Evolutionary conservation across 2,113 vertebrate genomes (phyloP).

Genomic region (Pantherophis guttatus): DNA sequence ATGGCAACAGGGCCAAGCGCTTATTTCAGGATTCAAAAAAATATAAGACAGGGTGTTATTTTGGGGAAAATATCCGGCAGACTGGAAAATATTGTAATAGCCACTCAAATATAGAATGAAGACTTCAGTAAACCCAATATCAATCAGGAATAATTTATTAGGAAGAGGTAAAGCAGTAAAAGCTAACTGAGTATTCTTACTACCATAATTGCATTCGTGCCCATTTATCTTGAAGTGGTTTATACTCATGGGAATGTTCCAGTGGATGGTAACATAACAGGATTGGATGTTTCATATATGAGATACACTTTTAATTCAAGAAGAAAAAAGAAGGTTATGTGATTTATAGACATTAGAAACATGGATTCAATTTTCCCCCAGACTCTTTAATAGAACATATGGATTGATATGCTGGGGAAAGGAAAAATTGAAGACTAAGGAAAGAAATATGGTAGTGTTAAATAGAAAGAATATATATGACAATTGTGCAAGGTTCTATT

Average conservation of each 20-base stretch:
- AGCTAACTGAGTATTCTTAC: not conserved
- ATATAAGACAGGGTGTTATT: no score
- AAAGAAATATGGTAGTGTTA: not conserved
- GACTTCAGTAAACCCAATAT: not conserved
- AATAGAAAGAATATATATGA: not conserved
- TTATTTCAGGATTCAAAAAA: no score
- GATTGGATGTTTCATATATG: not conserved
- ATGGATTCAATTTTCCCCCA: not conserved
- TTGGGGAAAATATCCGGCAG: not conserved
- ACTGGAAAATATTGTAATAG: not conserved
- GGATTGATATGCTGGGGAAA: not conserved
- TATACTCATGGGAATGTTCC: not conserved
- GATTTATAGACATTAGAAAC: not conserved
- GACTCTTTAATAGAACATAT: not conserved
- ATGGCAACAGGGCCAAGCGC: no score
- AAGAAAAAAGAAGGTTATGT: not conserved
- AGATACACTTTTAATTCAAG: not conserved
- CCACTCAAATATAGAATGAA: not conserved
- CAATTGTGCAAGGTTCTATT: not conserved
- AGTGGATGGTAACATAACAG: not conserved
- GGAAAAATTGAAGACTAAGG: not conserved
- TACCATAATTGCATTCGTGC: not conserved
- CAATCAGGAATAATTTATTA: not conserved
- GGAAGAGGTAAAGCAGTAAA: not conserved
- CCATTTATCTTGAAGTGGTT: not conserved